These are phyloP conservation scores for Coptodon bakossiorum DNA, from an alignment of 2,113 vertebrate species.

Conservation along the genomic window DNA sequence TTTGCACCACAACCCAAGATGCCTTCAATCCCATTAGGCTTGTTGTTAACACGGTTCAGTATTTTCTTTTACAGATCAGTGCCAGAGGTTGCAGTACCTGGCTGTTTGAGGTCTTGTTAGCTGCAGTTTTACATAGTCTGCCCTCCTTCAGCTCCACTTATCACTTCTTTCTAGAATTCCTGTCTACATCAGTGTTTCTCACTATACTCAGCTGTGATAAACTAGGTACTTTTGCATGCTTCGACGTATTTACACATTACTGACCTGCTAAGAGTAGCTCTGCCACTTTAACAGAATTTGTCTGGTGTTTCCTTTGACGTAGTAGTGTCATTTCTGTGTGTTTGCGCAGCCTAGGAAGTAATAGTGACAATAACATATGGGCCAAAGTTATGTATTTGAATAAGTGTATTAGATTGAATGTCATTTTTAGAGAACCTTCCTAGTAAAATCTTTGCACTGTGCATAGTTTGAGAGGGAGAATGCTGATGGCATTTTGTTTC, in stretches of 20 bases:
- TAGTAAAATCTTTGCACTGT: constrained; percentile 44
- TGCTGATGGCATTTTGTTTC: constrained; percentile 23
- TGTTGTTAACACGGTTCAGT: constrained; percentile 7
- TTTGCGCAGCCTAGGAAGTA: constrained; percentile 18
- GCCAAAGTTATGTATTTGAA: constrained; percentile 40
- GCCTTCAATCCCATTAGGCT: constrained; percentile 54
- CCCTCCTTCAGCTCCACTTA: neutral
- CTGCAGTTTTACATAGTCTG: constrained; percentile 18
- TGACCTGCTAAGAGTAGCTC: neutral
- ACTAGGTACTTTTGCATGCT: constrained; percentile 53
- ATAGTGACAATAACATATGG: constrained; percentile 18
- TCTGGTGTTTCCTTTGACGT: neutral
- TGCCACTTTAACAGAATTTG: neutral
- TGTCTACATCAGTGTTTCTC: constrained; percentile 7
- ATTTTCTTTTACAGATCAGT: constrained; percentile 15
- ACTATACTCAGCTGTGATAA: constrained; percentile 15
- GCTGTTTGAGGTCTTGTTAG: constrained; percentile 12
- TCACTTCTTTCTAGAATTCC: neutral
- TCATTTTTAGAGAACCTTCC: constrained; percentile 23
- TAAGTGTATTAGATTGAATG: constrained; percentile 44
- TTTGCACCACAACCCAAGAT: constrained; percentile 69
- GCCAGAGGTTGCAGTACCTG: constrained; percentile 7
- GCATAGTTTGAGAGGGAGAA: constrained; percentile 46
- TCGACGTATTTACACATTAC: neutral
- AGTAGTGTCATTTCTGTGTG: neutral